A percentile compares a stretch with the other conserved stretches of the same genome.
Conservation (phyloP, 2,888 invertebrate species). For the Keiferia lycopersicella region DNA sequence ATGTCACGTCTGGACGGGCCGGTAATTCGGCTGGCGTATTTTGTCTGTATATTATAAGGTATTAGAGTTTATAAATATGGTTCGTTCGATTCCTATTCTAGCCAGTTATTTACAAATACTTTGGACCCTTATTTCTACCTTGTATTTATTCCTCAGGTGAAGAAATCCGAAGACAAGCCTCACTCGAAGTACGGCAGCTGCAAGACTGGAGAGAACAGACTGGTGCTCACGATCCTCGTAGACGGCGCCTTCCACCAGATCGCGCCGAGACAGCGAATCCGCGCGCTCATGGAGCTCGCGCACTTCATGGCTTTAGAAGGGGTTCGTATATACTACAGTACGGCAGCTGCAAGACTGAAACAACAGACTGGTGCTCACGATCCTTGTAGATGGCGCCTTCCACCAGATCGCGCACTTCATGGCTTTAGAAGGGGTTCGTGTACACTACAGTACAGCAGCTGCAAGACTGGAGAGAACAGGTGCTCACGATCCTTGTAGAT, state of each 20-base stretch:
- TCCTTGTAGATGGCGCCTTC: slow-evolving; percentile 85
- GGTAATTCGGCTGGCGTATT: too few species aligned
- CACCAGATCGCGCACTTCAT: slow-evolving; percentile 84
- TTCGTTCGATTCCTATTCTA: too few species aligned
- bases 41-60: too few species aligned
- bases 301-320: slow-evolving; percentile 85
- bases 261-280: slow-evolving; percentile 83
- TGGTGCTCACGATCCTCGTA: slow-evolving; percentile 84
- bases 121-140: too few species aligned
- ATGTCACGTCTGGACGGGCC: too few species aligned
- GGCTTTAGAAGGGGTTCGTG: slow-evolving; percentile 84
- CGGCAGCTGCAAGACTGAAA: slow-evolving; percentile 62
- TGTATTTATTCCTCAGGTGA: slow-evolving; percentile 55
- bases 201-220: slow-evolving; percentile 60
- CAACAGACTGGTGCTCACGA: slow-evolving; percentile 81
- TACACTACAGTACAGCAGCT: slow-evolving; percentile 58
- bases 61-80: too few species aligned
- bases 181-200: slow-evolving; percentile 73
- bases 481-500: slow-evolving; percentile 86
- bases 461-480: slow-evolving; percentile 60
- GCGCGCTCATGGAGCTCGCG: slow-evolving; percentile 86
- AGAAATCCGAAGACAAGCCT: slow-evolving; percentile 67
- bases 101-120: too few species aligned
- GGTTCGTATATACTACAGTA: slow-evolving; percentile 73
- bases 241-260: slow-evolving; percentile 85